Percentiles rank a stretch among this genome's conserved stretches.
Conservation (phyloP, 2,888 invertebrate species). For the Listrodromus nycthemerus region DNA sequence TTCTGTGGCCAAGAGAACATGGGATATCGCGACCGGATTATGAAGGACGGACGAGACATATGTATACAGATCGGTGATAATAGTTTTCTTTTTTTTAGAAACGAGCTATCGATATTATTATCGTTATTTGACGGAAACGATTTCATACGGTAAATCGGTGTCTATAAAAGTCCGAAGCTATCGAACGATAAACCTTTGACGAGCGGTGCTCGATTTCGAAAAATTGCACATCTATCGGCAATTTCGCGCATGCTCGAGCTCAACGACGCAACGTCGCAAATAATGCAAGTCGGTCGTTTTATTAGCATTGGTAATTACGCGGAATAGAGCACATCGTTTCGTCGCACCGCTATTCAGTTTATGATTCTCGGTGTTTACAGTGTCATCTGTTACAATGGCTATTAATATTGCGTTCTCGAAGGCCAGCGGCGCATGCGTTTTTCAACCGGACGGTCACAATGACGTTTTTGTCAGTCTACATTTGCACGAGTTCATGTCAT, state of each 20-base stretch:
- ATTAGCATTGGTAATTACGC: constrained; percentile 5
- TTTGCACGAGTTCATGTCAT: neutral
- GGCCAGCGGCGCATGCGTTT: neutral
- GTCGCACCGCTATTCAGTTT: neutral
- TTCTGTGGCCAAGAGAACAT: neutral
- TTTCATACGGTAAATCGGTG: neutral
- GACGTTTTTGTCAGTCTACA: neutral
- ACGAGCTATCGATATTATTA: neutral
- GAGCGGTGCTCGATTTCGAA: neutral
- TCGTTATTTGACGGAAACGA: neutral
- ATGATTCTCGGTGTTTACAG: neutral
- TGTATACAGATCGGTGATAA: neutral
- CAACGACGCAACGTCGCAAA: neutral
- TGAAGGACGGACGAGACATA: neutral
- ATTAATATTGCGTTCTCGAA: constrained; percentile 31
- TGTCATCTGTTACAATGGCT: neutral
- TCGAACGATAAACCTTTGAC: neutral
- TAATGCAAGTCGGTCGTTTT: constrained; percentile 10
- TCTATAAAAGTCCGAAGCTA: neutral
- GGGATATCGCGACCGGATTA: neutral
- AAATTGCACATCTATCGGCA: neutral
- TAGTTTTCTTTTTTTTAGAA: neutral
- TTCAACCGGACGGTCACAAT: neutral
- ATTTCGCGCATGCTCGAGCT: neutral
- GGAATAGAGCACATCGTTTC: neutral